Evolutionary conservation across 2,113 vertebrate species (phyloP).

Genomic region (Cyanoramphus novaezelandiae): DNA sequence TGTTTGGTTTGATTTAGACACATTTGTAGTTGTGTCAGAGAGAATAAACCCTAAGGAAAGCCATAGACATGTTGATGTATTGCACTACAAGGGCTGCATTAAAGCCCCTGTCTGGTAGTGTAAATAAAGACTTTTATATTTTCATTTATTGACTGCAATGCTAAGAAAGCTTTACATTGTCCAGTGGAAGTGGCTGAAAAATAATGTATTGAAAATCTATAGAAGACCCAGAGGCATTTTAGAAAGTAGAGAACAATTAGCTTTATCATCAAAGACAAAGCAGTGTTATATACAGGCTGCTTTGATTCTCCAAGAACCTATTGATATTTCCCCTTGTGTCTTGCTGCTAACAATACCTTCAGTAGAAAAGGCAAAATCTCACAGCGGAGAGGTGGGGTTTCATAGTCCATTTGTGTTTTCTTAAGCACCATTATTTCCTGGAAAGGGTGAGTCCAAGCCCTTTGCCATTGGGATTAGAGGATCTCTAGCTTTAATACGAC

Average conservation of each 20-base stretch:
- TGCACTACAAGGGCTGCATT: conserved; percentile 30
- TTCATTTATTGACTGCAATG: conserved; percentile 44
- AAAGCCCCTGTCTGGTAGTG: conserved; percentile 21
- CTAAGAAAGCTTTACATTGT: conserved; percentile 37
- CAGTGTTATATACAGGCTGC: neutral
- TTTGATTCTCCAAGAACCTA: neutral
- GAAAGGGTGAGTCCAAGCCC: neutral
- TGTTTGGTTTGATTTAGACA: conserved; percentile 39
- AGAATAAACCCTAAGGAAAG: conserved; percentile 36
- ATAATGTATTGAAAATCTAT: conserved; percentile 54
- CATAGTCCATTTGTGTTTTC: neutral
- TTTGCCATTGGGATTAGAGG: neutral
- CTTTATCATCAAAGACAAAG: conserved; percentile 4
- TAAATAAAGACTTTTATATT: conserved; percentile 60
- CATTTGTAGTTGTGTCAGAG: conserved; percentile 13
- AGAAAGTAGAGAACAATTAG: conserved; percentile 33
- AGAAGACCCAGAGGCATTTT: neutral
- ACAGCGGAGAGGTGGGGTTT: neutral
- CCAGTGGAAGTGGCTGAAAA: conserved; percentile 24
- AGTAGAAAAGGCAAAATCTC: neutral
- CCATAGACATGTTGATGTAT: conserved; percentile 33
- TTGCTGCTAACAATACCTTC: neutral
- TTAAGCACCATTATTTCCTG: rapidly evolving
- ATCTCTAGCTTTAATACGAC: neutral
- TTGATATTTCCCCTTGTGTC: neutral